phyloP scores from a whole-genome alignment of 1,140 invertebrate species.

The Teleogryllus occipitalis region DNA sequence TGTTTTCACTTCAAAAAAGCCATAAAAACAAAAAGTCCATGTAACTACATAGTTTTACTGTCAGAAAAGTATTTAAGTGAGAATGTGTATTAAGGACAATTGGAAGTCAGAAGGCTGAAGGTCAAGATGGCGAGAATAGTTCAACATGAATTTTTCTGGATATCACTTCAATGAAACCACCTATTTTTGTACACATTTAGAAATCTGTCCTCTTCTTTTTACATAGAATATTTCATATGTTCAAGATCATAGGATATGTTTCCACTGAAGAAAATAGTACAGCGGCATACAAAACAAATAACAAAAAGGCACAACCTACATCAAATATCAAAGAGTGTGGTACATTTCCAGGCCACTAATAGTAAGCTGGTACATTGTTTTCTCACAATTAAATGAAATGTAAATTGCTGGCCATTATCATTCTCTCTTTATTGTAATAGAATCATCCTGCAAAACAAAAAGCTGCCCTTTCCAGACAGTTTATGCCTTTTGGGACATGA shows the following conservation, averaged over 20 bases:
- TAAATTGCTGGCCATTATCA: background rate
- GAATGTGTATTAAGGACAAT: background rate
- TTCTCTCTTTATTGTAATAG: background rate
- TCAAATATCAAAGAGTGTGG: background rate
- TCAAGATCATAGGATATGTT: conserved; percentile 1
- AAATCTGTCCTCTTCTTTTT: background rate
- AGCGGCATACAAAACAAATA: background rate
- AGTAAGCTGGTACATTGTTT: background rate
- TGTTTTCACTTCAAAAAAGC: no score
- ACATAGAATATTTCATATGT: background rate
- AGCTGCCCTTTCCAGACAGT: background rate
- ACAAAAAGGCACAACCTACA: conserved; percentile 1
- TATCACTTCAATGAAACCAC: background rate
- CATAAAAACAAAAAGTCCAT: no score
- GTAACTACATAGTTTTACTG: background rate
- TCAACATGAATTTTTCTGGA: background rate
- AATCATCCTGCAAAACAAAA: background rate
- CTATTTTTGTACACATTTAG: background rate
- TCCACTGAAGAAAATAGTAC: background rate
- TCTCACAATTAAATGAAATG: background rate
- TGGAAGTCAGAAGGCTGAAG: background rate
- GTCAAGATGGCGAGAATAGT: background rate
- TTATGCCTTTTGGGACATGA: background rate
- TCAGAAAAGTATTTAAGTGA: background rate
- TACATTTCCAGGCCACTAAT: background rate